Evolutionary conservation across 1,140 invertebrate species (phyloP), one percentile per base, ranked within the genome.

Genomic region (Rhynchophorus ferrugineus): DNA sequence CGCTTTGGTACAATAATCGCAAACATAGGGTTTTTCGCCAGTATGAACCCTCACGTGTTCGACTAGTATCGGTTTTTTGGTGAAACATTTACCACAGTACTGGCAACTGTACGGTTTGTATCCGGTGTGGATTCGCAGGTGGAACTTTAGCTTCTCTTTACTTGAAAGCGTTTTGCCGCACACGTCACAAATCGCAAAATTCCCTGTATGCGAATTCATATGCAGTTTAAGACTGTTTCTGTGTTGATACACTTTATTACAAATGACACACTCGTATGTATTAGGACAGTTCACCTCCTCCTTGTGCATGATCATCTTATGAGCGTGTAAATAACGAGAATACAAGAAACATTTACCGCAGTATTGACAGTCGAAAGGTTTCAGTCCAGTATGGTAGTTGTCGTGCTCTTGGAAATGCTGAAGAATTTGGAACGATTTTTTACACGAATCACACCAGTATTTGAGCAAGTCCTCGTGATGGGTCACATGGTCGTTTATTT

Each of bases 341-440:
- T 69, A 69, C 14, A 24, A 24, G 35, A 62, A 62, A 38, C 59
- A 57, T 36, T 61, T 62, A 8, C 50, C 57, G n/a, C 61, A 61
- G 41, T 52, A 75, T 44, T 81, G 81, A 68, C 87, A 89, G 20
- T 79, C 78, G 62, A 87, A 90, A 0, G 88, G 88, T 60, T 87
- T 85, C 59, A 87, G 83, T 9, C 85, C 80, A 0, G 80, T 81
- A 59, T 85, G 83, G 29, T 60, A 67, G 38, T 69, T 69, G 13
- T 65, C 60, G 49, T 69, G 68, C 47, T 69, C 67, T 49, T 65
- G 53, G 42, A 59, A 69, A 60, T 66, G 68, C 1, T 61, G 58
- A 5, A 61, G 42, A 16, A 67, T 59, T 9, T 58, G 60, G 47
- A 69, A 69, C 8, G 63, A 62, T 52, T 69, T 68, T 22, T 66